Conservation (phyloP, 1,140 invertebrate genomes). For the Diorhabda sublineata region DNA sequence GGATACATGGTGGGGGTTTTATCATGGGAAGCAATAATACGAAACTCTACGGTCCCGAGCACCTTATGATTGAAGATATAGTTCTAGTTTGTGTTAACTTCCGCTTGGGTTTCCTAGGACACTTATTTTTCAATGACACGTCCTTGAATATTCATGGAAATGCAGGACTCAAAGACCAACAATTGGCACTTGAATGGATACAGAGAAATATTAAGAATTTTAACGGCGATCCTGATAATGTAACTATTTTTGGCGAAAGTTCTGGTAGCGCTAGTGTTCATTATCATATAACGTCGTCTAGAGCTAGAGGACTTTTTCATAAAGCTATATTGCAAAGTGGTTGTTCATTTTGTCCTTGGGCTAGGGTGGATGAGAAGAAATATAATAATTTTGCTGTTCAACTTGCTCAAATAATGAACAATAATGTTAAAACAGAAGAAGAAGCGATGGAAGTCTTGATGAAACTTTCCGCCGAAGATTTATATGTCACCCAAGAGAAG, state of each 20-base stretch:
- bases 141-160: slow-evolving; percentile 54
- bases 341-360: slow-evolving; percentile 47
- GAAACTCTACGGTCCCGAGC: slow-evolving; percentile 57
- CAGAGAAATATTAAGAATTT: slow-evolving; percentile 52
- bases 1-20: slow-evolving; percentile 61
- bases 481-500: not conserved
- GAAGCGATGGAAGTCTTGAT: slow-evolving; percentile 6
- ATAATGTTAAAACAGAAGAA: slow-evolving; percentile 1
- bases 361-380: slow-evolving; percentile 36
- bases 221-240: slow-evolving; percentile 48
- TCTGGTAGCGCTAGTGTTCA: slow-evolving; percentile 49
- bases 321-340: slow-evolving; percentile 61
- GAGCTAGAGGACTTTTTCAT: slow-evolving; percentile 51
- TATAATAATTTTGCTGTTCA: not conserved
- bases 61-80: slow-evolving; percentile 56
- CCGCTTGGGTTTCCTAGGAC: slow-evolving; percentile 51
- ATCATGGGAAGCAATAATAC: slow-evolving; percentile 54
- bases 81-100: slow-evolving; percentile 52
- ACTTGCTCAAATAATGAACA: not conserved
- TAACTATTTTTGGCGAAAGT: slow-evolving; percentile 52
- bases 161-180: slow-evolving; percentile 60
- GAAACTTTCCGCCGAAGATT: not conserved
- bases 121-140: slow-evolving; percentile 41
- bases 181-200: slow-evolving; percentile 56
- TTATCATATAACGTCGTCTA: slow-evolving; percentile 35